Conservation (phyloP, 2,888 invertebrate species). For the Tetranychus piercei region DNA sequence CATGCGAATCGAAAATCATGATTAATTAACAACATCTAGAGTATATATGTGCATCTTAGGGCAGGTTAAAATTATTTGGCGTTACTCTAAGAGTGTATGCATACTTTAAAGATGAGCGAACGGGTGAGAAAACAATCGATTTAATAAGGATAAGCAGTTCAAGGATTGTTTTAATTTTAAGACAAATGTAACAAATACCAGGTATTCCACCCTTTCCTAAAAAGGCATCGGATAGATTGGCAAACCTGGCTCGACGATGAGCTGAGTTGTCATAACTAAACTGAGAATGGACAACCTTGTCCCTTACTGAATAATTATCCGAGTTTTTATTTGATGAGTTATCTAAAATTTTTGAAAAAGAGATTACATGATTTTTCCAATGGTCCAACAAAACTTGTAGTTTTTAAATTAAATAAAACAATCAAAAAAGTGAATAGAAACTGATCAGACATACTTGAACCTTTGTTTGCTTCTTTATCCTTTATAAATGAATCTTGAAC, state of each 20-base stretch:
- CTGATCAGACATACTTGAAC: background rate
- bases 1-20: background rate
- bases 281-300: background rate
- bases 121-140: too few species aligned
- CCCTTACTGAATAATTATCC: background rate
- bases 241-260: background rate
- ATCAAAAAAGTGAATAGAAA: background rate
- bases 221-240: slow-evolving; percentile 5
- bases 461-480: slow-evolving; percentile 2
- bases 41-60: background rate
- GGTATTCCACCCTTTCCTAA: slow-evolving; percentile 11
- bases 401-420: background rate
- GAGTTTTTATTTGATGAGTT: background rate
- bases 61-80: too few species aligned
- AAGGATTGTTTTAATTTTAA: too few species aligned
- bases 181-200: background rate
- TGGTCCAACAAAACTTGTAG: background rate
- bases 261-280: background rate
- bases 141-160: too few species aligned
- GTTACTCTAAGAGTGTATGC: too few species aligned
- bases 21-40: background rate
- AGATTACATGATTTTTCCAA: background rate
- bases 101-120: too few species aligned
- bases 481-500: slow-evolving; percentile 9
- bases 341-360: background rate